These are phyloP conservation scores for Melangyna quadrimaculata DNA, from an alignment of 2,888 invertebrate species.

Conservation along the genomic window DNA sequence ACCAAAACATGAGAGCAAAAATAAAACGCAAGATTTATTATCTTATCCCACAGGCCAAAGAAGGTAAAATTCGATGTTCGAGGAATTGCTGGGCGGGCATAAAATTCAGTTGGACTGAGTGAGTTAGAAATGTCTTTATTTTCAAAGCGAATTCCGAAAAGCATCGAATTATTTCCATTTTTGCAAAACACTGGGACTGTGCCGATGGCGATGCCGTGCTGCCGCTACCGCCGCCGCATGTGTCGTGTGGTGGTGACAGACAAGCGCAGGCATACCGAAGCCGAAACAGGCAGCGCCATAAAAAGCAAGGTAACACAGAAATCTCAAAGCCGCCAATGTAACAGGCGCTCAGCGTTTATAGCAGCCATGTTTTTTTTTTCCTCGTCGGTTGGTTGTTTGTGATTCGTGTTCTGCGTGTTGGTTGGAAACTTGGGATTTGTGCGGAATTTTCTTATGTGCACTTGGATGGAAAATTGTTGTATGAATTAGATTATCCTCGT, in stretches of 20 bases:
- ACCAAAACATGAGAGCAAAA: conserved; percentile 12
- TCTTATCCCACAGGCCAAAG: conserved; percentile 15
- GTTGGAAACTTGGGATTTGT: conserved; percentile 3
- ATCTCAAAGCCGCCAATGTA: conserved; percentile 70
- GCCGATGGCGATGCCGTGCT: neutral
- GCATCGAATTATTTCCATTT: conserved; percentile 16
- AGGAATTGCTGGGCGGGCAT: conserved; percentile 64
- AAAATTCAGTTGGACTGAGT: conserved; percentile 21
- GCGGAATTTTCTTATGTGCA: conserved; percentile 53
- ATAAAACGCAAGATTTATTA: conserved; percentile 41
- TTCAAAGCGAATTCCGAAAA: conserved; percentile 41
- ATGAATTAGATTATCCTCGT: conserved; percentile 20
- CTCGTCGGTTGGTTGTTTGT: neutral
- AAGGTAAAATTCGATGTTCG: conserved; percentile 64
- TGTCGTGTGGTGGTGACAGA: conserved; percentile 8
- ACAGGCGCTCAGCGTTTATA: conserved; percentile 61
- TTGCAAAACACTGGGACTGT: neutral
- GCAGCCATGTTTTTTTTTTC: conserved; percentile 16
- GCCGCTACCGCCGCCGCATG: neutral
- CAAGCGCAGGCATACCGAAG: conserved; percentile 36
- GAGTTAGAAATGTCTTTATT: conserved; percentile 31
- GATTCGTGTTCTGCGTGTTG: conserved; percentile 2
- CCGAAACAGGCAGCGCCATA: conserved; percentile 9
- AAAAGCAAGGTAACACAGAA: conserved; percentile 54
- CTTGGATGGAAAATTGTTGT: conserved; percentile 32